A percentile compares a stretch with the other conserved stretches of the same genome.
phyloP scores from a whole-genome alignment of 2,888 invertebrate species.

The Andrena camellia region DNA sequence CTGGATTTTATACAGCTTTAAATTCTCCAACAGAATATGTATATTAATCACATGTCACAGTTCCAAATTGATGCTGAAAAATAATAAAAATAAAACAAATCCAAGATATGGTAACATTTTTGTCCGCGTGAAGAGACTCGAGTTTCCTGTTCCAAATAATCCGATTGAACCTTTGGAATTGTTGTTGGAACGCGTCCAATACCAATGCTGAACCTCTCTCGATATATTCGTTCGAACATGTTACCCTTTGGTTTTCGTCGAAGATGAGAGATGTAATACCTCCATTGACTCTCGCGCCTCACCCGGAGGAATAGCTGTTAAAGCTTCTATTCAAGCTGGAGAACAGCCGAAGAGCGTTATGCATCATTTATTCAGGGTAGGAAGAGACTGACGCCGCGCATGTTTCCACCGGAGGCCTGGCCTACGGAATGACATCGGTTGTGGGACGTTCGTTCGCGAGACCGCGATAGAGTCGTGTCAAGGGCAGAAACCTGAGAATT shows the following conservation, averaged over 20 bases:
- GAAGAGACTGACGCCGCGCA: constrained; percentile 58
- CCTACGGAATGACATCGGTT: constrained; percentile 67
- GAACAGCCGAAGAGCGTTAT: constrained; percentile 25
- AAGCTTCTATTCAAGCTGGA: constrained; percentile 4
- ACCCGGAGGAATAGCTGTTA: constrained; percentile 11
- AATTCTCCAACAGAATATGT: no score
- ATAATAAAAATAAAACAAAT: no score
- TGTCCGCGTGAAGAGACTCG: no score
- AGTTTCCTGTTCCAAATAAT: no score
- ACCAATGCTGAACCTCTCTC: constrained; percentile 49
- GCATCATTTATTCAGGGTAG: constrained; percentile 55
- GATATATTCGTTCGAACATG: constrained; percentile 2
- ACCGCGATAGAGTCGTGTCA: constrained; percentile 68
- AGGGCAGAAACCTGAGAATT: constrained; percentile 53
- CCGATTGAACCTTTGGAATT: background rate
- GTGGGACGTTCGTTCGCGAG: constrained; percentile 65
- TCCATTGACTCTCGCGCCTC: background rate
- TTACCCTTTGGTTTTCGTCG: constrained; percentile 16
- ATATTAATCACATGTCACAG: no score
- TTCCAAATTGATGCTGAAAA: no score
- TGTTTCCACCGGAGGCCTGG: constrained; percentile 55
- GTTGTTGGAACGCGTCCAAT: constrained; percentile 59
- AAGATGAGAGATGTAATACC: background rate
- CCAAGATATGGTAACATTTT: no score
- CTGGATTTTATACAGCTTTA: no score